Evolutionary conservation across 2,888 invertebrate genomes (phyloP), one percentile per base, ranked within the genome.

Genomic region (Andrena bicolor): DNA sequence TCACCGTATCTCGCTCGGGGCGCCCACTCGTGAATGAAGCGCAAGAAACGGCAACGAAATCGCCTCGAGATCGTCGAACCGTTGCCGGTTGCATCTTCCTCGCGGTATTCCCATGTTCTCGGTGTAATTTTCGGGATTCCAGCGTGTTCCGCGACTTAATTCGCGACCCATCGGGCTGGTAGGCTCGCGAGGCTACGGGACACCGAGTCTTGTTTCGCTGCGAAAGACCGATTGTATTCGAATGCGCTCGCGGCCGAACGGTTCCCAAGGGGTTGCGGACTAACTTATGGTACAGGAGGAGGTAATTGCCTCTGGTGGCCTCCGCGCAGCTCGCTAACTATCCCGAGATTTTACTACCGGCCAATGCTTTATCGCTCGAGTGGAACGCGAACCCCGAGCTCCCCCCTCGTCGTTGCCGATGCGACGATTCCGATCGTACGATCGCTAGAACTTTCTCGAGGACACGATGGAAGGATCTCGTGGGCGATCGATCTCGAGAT

Each of bases 1-100:
- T 91, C 88, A 83, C 78, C 73, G 86, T 89, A 86, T 88, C 88
- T 90, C 74, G 90, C 92, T 89, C 77, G 82, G 81, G 88, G 91
- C 91, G 86, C 82, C 88, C 85, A 86, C 87, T 89, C 88, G 87
- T 90, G 91, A 92, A 92, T 91, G 90, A 90, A 92, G 84, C 87
- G 80, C 78, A 71, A 79, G 76, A 83, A 84, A 74, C 76, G 61
- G 75, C 68, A 88, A 86, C 83, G 84, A 86, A 82, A 85, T 81
- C 89, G 79, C 48, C 73, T 56, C 48, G 71, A 35, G 80, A 80
- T 73, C 86, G 74, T 60, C 77, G 80, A 83, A 83, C 80, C 89
- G 82, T 76, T 72, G 51, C 73, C 76, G 77, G 68, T 8, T 26
- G 20, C 49, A 20, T 63, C 75, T 60, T 73, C 81, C 51, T 56